phyloP scores from a whole-genome alignment of 2,888 invertebrate species.

The Brenthis hecate region DNA sequence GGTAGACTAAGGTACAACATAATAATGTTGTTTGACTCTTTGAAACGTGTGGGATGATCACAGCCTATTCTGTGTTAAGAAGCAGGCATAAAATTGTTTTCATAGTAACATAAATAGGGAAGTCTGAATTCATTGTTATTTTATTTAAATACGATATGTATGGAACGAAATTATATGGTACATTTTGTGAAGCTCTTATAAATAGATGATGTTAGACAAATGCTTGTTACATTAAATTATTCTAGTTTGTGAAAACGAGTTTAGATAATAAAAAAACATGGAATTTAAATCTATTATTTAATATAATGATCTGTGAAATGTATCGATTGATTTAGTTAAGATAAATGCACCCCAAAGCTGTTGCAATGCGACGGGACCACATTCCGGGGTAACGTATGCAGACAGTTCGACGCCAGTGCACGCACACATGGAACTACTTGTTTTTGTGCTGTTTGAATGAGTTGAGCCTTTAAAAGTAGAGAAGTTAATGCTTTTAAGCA shows the following conservation, averaged over 20 bases:
- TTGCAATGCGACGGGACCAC: slow-evolving; percentile 47
- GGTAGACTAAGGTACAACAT: slow-evolving; percentile 57
- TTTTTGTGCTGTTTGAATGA: slow-evolving; percentile 10
- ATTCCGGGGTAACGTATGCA: slow-evolving; percentile 56
- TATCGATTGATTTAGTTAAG: slow-evolving; percentile 14
- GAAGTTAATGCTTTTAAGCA: slow-evolving; percentile 16
- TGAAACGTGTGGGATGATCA: slow-evolving; percentile 73
- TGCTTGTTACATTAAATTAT: background rate
- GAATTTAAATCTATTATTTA: slow-evolving; percentile 2
- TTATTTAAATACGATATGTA: slow-evolving; percentile 37
- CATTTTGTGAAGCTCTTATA: slow-evolving; percentile 23
- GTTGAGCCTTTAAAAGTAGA: slow-evolving; percentile 6
- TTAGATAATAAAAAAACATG: background rate
- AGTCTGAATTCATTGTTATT: slow-evolving; percentile 39
- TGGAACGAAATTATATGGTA: slow-evolving; percentile 34
- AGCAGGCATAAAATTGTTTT: slow-evolving; percentile 62
- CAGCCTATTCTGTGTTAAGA: slow-evolving; percentile 68
- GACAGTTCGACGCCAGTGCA: slow-evolving; percentile 65
- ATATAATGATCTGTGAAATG: slow-evolving; percentile 2
- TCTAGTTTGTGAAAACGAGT: background rate
- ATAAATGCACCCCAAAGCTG: slow-evolving; percentile 13
- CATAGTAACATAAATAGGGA: slow-evolving; percentile 44
- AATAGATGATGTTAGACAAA: slow-evolving; percentile 5
- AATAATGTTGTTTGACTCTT: slow-evolving; percentile 76
- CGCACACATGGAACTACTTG: slow-evolving; percentile 31